Evolutionary conservation across 1,140 invertebrate species (phyloP).

Genomic region (Stratiolaelaps scimitus): DNA sequence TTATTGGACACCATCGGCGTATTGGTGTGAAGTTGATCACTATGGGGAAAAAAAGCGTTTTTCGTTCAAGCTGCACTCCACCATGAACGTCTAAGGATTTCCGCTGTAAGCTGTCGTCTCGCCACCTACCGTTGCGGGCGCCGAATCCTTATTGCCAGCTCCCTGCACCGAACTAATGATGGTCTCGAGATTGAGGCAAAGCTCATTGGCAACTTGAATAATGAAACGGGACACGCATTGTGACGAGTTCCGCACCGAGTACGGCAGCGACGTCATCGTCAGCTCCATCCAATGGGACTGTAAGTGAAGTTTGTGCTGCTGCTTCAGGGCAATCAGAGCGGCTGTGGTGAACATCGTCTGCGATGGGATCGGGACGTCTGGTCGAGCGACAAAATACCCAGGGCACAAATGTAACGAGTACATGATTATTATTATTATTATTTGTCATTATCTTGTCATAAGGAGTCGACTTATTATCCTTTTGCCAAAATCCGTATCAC

Average conservation of each 20-base stretch:
- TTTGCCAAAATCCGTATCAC: no score
- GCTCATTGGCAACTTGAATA: constrained; percentile 61
- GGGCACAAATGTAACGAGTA: not conserved
- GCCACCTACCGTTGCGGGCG: no score
- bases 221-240: constrained; percentile 37
- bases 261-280: constrained; percentile 30
- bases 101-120: no score
- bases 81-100: no score
- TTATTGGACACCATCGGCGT: no score
- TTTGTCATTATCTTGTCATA: no score
- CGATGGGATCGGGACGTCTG: constrained; percentile 56
- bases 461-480: no score
- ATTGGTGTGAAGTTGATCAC: not conserved
- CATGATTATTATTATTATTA: no score
- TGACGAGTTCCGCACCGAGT: constrained; percentile 4
- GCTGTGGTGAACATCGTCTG: constrained; percentile 75
- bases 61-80: no score
- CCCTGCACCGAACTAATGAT: constrained; percentile 37
- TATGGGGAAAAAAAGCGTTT: no score
- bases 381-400: not conserved
- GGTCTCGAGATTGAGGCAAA: constrained; percentile 68
- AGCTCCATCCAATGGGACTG: constrained; percentile 67
- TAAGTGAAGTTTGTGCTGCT: constrained; percentile 49
- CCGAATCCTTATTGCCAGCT: no score
- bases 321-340: constrained; percentile 58